phyloP scores from a whole-genome alignment of 2,797 vertebrate genomes.

The Etheostoma perlongum region DNA sequence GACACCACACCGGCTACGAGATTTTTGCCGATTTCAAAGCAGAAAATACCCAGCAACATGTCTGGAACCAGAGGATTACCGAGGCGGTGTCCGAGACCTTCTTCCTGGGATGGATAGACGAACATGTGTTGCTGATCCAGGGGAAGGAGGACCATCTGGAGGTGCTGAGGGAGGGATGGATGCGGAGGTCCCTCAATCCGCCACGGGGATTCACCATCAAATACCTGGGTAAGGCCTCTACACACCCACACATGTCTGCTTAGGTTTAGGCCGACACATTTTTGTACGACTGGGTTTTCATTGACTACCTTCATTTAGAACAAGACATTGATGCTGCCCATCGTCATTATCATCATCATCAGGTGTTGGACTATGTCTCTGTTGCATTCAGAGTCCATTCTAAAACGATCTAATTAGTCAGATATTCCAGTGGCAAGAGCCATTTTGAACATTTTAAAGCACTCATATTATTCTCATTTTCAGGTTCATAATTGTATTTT shows the following conservation, averaged over 20 bases:
- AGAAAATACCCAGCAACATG: slow-evolving; percentile 92
- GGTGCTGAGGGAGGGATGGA: slow-evolving; percentile 95
- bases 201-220: slow-evolving; percentile 95
- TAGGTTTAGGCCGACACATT: background rate
- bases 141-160: slow-evolving; percentile 96
- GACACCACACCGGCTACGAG: slow-evolving; percentile 94
- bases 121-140: slow-evolving; percentile 95
- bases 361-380: background rate
- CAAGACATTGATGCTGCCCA: background rate
- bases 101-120: slow-evolving; percentile 98
- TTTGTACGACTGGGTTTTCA: background rate
- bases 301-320: background rate
- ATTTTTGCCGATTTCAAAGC: slow-evolving; percentile 98
- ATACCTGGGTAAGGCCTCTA: slow-evolving; percentile 90
- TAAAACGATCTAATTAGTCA: background rate
- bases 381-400: background rate
- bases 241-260: background rate
- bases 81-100: slow-evolving; percentile 94
- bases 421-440: background rate
- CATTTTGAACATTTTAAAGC: background rate
- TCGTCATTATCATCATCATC: background rate
- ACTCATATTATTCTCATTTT: too few species aligned
- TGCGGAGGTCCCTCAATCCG: slow-evolving; percentile 91
- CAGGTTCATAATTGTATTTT: too few species aligned
- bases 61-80: slow-evolving; percentile 94